Evolutionary conservation across 2,113 vertebrate genomes (phyloP).

Genomic region (Carassius auratus): DNA sequence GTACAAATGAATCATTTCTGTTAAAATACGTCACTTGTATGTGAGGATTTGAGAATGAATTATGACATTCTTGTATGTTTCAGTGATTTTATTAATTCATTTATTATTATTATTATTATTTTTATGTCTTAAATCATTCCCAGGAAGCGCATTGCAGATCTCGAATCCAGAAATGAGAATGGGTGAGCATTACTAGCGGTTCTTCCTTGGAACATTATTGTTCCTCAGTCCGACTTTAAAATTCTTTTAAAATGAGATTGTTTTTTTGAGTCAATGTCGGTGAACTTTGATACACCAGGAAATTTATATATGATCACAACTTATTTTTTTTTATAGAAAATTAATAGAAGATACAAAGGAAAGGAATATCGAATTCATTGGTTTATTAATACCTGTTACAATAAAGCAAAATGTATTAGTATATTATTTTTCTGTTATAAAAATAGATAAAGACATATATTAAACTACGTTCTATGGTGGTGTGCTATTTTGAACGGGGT

Average conservation of each 20-base stretch:
- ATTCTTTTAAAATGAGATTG: no score
- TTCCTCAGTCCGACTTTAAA: neutral
- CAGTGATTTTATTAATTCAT: neutral
- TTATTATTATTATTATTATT: neutral
- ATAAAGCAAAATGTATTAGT: neutral
- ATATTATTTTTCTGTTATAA: neutral
- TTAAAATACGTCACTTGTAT: neutral
- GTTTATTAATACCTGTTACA: neutral
- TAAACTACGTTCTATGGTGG: neutral
- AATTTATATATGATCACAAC: no score
- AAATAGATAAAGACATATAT: neutral
- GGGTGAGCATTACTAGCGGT: constrained; percentile 53
- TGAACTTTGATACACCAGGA: neutral
- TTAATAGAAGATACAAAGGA: neutral
- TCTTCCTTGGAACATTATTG: neutral
- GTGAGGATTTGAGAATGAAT: neutral
- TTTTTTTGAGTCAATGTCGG: neutral
- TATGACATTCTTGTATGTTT: neutral
- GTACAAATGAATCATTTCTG: neutral
- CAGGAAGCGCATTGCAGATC: constrained; percentile 66
- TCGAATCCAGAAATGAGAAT: constrained; percentile 59
- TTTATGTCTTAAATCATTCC: neutral
- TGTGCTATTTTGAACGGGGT: neutral
- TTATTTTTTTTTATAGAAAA: no score
- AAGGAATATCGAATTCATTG: no score